Evolutionary conservation across 2,888 invertebrate species (phyloP).

Genomic region (Cantharis rustica): DNA sequence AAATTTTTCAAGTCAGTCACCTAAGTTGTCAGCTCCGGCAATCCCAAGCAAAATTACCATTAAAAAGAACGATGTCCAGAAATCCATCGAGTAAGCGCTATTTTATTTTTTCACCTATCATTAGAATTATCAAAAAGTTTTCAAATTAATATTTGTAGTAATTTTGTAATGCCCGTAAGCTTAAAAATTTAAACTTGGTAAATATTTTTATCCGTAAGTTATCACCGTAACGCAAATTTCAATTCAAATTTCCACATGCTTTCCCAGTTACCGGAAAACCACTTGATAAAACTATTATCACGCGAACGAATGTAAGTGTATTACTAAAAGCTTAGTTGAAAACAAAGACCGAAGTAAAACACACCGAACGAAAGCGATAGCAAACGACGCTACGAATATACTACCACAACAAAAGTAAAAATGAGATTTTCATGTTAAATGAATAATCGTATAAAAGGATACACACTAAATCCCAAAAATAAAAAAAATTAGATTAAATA

Average conservation of each 20-base stretch:
- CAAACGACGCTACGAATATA: constrained; percentile 10
- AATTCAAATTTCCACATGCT: background rate
- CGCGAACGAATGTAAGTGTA: constrained; percentile 5
- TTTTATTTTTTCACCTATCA: background rate
- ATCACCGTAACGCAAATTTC: background rate
- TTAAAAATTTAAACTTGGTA: background rate
- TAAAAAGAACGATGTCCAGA: background rate
- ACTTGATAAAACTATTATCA: background rate
- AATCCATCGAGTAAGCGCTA: background rate
- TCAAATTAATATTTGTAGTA: background rate
- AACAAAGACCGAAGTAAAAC: constrained; percentile 17
- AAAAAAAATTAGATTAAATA: background rate
- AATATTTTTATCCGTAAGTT: background rate
- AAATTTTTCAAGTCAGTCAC: background rate
- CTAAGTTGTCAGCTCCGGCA: background rate
- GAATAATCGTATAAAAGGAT: background rate
- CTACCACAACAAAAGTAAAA: constrained; percentile 13
- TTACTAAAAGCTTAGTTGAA: constrained; percentile 13
- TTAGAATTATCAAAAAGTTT: background rate
- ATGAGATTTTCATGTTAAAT: background rate
- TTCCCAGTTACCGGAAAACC: background rate
- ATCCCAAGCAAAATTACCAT: background rate
- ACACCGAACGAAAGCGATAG: constrained; percentile 15
- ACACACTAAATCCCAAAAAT: background rate
- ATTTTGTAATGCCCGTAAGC: background rate